Evolutionary conservation across 2,888 invertebrate genomes (phyloP), one percentile per base, ranked within the genome.

Genomic region (Autographa gamma): DNA sequence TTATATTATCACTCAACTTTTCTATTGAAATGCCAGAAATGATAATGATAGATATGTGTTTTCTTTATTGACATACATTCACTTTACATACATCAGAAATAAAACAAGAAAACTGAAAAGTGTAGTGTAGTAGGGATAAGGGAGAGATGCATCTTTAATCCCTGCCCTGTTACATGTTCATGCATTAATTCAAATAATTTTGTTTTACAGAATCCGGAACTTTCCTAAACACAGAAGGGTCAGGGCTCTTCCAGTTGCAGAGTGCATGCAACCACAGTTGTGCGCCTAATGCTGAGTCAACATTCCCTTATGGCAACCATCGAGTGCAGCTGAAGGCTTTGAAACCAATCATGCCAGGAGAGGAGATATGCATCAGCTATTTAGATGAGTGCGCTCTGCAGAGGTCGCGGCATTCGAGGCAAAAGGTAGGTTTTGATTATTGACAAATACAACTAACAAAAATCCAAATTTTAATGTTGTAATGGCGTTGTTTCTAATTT

Each of bases 231-330:
- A 98, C 97, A 80, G 99, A 99, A 96, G 99, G 99, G 0, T 98
- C 98, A 0, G 99, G 98, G 0, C 94, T 99, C 0, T 99, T 97
- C 91, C 92, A 96, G 32, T 88, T 98, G n/a, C 99, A 99, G 89
- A 98, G 99, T 88, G 96, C 97, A 59, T 97, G 98, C 81, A 99
- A 99, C 93, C 99, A 99, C 92, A 99, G 98, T 85, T 99, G 99
- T 88, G 91, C 96, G 0, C 99, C 99, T 0, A 99, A 99, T 91
- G 98, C 98, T 0, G 97, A 98, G 88, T 97, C 98, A 0, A 97
- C 97, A 31, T 99, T 99, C 90, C 97, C 98, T 0, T 97, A 98
- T 85, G 98, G 98, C 61, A 98, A 98, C 90, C 97, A 97, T 77
- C 96, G 97, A 68, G 92, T 98, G 70, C 97, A 97, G 14, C 88